phyloP scores from a whole-genome alignment of 2,797 vertebrate species.

The Sebastiscus tertius region DNA sequence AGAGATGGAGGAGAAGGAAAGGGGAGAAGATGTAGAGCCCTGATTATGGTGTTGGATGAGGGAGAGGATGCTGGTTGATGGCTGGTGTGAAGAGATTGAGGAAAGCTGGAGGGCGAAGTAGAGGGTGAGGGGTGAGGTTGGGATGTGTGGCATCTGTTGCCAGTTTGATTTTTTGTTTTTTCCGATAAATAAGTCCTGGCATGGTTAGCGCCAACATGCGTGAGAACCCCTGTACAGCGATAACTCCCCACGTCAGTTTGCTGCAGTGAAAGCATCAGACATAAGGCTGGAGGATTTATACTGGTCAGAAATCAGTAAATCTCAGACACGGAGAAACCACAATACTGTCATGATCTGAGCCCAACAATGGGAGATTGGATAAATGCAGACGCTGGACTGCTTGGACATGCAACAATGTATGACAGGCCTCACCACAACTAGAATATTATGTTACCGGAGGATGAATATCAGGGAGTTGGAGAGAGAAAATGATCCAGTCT shows the following conservation, averaged over 20 bases:
- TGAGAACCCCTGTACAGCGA: slow-evolving; percentile 19
- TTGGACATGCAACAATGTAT: slow-evolving; percentile 60
- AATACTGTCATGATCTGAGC: slow-evolving; percentile 64
- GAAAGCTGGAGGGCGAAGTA: slow-evolving; percentile 7
- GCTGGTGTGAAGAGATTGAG: slow-evolving; percentile 10
- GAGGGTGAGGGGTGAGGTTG: background rate
- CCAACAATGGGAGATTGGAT: slow-evolving; percentile 68
- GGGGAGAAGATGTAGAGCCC: slow-evolving; percentile 22
- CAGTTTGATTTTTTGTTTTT: background rate
- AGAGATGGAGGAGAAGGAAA: slow-evolving; percentile 20
- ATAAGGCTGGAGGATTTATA: slow-evolving; percentile 55
- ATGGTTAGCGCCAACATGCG: slow-evolving; percentile 14
- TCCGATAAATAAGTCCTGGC: slow-evolving; percentile 7
- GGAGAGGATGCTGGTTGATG: slow-evolving; percentile 47
- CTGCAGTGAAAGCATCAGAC: slow-evolving; percentile 42
- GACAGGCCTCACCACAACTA: slow-evolving; percentile 67
- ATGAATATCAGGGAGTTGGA: slow-evolving; percentile 37
- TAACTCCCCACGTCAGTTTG: slow-evolving; percentile 35
- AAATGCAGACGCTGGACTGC: slow-evolving; percentile 53
- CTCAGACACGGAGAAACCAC: slow-evolving; percentile 60
- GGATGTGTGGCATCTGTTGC: background rate
- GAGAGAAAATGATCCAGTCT: slow-evolving; percentile 36
- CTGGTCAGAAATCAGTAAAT: slow-evolving; percentile 68
- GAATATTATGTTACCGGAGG: slow-evolving; percentile 63
- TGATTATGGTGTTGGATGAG: slow-evolving; percentile 71